Evolutionary conservation across 2,888 invertebrate genomes (phyloP).

Genomic region (Habrosyne pyritoides): DNA sequence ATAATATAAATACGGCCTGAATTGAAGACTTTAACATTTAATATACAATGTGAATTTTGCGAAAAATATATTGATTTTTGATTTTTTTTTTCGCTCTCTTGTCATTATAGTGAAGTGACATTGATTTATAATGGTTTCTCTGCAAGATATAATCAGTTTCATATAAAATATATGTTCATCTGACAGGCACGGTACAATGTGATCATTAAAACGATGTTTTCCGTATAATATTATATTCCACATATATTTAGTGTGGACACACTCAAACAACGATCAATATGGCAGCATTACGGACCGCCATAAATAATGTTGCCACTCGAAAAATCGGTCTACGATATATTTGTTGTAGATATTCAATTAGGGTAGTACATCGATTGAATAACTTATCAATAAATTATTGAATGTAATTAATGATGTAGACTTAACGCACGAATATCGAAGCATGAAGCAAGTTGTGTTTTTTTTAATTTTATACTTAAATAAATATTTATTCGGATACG

Average conservation of each 20-base stretch:
- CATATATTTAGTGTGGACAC: constrained; percentile 30
- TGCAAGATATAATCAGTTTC: no score
- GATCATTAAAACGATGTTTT: constrained; percentile 49
- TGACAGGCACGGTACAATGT: constrained; percentile 41
- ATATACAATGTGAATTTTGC: neutral
- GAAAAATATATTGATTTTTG: neutral
- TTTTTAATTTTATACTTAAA: constrained; percentile 79
- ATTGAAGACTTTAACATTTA: neutral
- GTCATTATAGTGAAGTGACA: no score
- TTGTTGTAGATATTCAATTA: constrained; percentile 16
- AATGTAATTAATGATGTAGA: constrained; percentile 40
- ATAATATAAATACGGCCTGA: constrained; percentile 2
- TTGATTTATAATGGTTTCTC: no score
- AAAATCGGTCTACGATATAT: constrained; percentile 31
- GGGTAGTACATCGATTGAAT: constrained; percentile 23
- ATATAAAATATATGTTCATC: constrained; percentile 25
- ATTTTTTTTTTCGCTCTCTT: neutral
- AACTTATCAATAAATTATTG: constrained; percentile 21
- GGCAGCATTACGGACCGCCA: constrained; percentile 19
- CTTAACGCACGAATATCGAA: constrained; percentile 64
- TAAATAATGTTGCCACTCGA: constrained; percentile 32
- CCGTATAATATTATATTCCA: constrained; percentile 38
- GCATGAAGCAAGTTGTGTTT: constrained; percentile 73
- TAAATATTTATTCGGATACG: constrained; percentile 78
- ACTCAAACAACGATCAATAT: constrained; percentile 36